These are phyloP conservation scores for Chrysodeixis includens DNA, from an alignment of 2,888 invertebrate genomes.

Conservation along the genomic window DNA sequence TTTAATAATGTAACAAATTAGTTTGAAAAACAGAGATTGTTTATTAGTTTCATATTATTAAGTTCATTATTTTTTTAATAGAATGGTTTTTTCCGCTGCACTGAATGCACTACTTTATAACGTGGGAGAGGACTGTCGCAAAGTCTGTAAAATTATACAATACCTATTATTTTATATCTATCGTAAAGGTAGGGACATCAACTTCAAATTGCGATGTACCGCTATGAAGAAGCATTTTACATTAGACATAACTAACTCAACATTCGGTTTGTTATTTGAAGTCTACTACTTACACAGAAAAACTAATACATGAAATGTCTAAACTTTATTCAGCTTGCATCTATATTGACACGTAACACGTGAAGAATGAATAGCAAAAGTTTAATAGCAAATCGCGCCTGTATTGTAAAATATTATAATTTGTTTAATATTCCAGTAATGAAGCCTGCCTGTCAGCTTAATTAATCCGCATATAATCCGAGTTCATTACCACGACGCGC, in stretches of 20 bases:
- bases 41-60: too few relatives aligned
- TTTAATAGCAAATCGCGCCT: neutral
- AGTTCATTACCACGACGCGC: conserved; percentile 5
- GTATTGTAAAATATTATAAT: conserved; percentile 5
- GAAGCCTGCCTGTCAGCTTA: conserved; percentile 3
- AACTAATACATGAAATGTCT: too few relatives aligned
- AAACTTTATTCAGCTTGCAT: too few relatives aligned
- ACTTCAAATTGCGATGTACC: neutral
- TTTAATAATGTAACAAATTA: neutral
- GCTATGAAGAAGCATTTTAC: neutral
- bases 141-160: conserved; percentile 25
- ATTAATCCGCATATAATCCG: conserved; percentile 6
- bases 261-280: too few relatives aligned
- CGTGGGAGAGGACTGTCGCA: conserved; percentile 19
- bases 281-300: too few relatives aligned
- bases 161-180: conserved; percentile 15
- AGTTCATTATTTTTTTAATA: too few relatives aligned
- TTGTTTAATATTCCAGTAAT: conserved; percentile 13
- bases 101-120: too few relatives aligned
- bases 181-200: neutral
- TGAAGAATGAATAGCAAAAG: neutral
- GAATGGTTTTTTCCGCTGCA: too few relatives aligned
- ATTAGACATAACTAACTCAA: neutral
- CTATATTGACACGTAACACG: too few relatives aligned
- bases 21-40: neutral